Percentiles rank a stretch among this genome's conserved stretches.
phyloP scores from a whole-genome alignment of 2,888 invertebrate genomes.

The Limenitis camilla region DNA sequence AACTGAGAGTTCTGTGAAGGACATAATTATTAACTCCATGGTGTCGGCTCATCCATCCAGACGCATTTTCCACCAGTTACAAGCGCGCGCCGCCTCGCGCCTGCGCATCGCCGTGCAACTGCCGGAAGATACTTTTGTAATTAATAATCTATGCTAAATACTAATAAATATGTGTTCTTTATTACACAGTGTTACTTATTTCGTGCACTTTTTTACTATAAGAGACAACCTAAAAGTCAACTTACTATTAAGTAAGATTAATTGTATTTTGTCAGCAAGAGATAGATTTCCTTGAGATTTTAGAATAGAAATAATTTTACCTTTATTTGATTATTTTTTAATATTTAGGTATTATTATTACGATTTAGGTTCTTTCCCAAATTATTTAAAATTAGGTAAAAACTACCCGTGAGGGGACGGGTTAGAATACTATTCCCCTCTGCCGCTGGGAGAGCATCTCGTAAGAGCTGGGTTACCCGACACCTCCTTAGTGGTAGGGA shows the following conservation, averaged over 20 bases:
- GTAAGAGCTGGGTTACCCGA: too few species aligned
- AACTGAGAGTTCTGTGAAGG: constrained; percentile 34
- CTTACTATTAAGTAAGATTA: background rate
- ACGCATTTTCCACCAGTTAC: constrained; percentile 71
- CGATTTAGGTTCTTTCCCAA: too few species aligned
- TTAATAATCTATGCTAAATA: constrained; percentile 36
- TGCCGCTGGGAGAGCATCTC: too few species aligned
- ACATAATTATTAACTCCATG: constrained; percentile 49
- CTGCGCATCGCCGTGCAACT: constrained; percentile 50
- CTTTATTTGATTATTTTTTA: too few species aligned
- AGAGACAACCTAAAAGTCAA: background rate
- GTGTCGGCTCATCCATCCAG: constrained; percentile 61
- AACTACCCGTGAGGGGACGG: too few species aligned
- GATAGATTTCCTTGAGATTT: too few species aligned
- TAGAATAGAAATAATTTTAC: too few species aligned
- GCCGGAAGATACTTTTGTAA: constrained; percentile 66
- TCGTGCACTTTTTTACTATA: constrained; percentile 1
- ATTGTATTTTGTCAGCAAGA: background rate
- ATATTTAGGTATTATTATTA: too few species aligned
- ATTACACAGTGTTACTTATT: constrained; percentile 13
- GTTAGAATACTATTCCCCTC: too few species aligned
- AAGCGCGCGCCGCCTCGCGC: constrained; percentile 35
- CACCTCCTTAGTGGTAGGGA: too few species aligned
- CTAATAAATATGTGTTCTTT: constrained; percentile 37
- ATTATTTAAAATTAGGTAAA: too few species aligned